Evolutionary conservation across 35 echinoderm and acorn worm genomes (phyloP).

Genomic region (Ptychodera flava): DNA sequence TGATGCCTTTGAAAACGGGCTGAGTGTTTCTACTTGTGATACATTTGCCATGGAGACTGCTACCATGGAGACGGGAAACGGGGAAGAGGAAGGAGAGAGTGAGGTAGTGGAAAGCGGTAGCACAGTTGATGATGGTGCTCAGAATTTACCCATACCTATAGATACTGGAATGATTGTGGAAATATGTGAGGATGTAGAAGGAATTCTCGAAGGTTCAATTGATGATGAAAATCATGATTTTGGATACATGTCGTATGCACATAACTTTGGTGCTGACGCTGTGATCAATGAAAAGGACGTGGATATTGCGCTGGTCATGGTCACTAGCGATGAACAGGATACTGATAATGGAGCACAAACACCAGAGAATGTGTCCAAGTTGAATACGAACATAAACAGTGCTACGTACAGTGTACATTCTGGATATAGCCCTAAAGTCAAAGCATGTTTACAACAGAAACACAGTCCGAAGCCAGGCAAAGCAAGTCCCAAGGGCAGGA

Average conservation of each 20-base stretch:
- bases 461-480: neutral
- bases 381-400: slow-evolving; percentile 16
- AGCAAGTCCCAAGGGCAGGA: neutral
- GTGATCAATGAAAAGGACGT: slow-evolving; percentile 82
- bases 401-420: slow-evolving; percentile 78
- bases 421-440: slow-evolving; percentile 91
- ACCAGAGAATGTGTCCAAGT: slow-evolving; percentile 4
- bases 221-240: slow-evolving; percentile 43
- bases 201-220: slow-evolving; percentile 24
- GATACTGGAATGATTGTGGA: slow-evolving; percentile 90
- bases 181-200: slow-evolving; percentile 72
- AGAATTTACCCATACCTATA: slow-evolving; percentile 58
- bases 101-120: slow-evolving; percentile 4
- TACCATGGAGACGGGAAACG: neutral
- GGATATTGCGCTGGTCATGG: slow-evolving; percentile 61
- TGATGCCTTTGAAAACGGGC: neutral
- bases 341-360: slow-evolving; percentile 27
- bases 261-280: slow-evolving; percentile 97
- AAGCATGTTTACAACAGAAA: slow-evolving; percentile 8
- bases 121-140: slow-evolving; percentile 14
- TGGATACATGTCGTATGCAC: slow-evolving; percentile 89
- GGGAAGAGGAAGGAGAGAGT: slow-evolving; percentile 5
- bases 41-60: neutral
- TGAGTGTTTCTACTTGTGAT: neutral
- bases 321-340: slow-evolving; percentile 86